These are phyloP conservation scores for Rhynchonycteris naso DNA, from an alignment of 2,797 vertebrate species.

Conservation along the genomic window DNA sequence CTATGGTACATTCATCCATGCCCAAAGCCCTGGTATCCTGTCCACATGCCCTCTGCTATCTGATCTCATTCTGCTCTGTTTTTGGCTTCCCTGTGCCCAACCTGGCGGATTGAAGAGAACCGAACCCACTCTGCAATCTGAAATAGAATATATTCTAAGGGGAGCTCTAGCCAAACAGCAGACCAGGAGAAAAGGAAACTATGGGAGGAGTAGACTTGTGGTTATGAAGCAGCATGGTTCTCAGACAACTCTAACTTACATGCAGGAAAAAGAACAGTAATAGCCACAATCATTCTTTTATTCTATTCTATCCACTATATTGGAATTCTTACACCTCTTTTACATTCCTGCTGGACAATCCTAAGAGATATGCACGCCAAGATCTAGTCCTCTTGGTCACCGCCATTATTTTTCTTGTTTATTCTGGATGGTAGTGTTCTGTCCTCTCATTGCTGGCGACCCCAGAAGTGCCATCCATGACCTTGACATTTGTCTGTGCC, in stretches of 20 bases:
- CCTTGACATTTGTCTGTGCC: background rate
- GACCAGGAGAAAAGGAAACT: background rate
- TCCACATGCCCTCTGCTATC: background rate
- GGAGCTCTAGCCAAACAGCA: background rate
- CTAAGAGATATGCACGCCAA: background rate
- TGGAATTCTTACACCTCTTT: background rate
- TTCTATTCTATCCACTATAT: background rate
- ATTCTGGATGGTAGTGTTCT: background rate
- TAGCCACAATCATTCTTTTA: background rate
- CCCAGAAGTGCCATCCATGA: background rate
- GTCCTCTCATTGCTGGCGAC: background rate
- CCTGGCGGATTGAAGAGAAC: background rate
- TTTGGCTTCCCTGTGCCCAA: background rate
- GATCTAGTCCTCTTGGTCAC: background rate
- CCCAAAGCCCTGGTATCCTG: background rate
- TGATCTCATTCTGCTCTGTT: conserved; percentile 32
- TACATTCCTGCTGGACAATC: too few species aligned
- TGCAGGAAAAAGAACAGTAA: background rate
- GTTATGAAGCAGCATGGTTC: background rate
- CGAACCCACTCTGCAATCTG: background rate
- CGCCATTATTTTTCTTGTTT: background rate
- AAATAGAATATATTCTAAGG: background rate
- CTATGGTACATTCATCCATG: accelerated
- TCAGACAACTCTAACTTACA: background rate
- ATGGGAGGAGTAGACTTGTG: background rate